Evolutionary conservation across 2,888 invertebrate species (phyloP).

Genomic region (Tetramorium bicarinatum): DNA sequence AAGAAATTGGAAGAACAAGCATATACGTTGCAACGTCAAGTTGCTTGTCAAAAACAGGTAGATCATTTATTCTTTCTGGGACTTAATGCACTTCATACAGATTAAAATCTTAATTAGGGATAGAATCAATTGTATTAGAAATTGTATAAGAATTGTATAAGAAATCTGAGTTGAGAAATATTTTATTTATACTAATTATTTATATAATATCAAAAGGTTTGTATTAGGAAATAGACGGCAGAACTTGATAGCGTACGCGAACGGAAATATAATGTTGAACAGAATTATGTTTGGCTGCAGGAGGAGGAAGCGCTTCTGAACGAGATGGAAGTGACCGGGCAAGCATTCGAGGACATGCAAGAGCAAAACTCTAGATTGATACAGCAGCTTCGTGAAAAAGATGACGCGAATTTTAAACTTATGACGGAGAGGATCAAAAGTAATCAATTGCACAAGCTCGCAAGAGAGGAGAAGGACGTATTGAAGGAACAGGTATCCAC

Average conservation of each 20-base stretch:
- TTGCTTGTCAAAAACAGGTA: slow-evolving; percentile 94
- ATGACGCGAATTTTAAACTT: slow-evolving; percentile 99
- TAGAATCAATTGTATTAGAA: neutral
- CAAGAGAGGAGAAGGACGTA: slow-evolving; percentile 97
- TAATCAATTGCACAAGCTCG: slow-evolving; percentile 97
- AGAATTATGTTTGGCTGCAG: slow-evolving; percentile 87
- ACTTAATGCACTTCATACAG: neutral
- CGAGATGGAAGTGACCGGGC: slow-evolving; percentile 99
- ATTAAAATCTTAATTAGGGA: neutral
- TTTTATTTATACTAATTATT: neutral
- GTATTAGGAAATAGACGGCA: slow-evolving; percentile 57
- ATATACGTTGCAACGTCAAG: slow-evolving; percentile 96
- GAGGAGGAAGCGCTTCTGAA: slow-evolving; percentile 98
- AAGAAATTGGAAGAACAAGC: slow-evolving; percentile 98
- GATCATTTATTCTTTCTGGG: slow-evolving; percentile 68
- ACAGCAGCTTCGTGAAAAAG: slow-evolving; percentile 98
- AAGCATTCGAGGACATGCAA: slow-evolving; percentile 99
- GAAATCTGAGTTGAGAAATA: neutral
- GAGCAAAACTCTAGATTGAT: slow-evolving; percentile 98
- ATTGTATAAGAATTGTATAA: no score
- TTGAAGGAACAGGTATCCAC: slow-evolving; percentile 94
- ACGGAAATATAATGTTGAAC: slow-evolving; percentile 85
- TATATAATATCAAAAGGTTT: neutral
- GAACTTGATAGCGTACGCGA: slow-evolving; percentile 75
- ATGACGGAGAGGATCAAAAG: slow-evolving; percentile 99